These are phyloP conservation scores for Bujurquina vittata DNA, from an alignment of 2,113 vertebrate genomes.

Conservation along the genomic window DNA sequence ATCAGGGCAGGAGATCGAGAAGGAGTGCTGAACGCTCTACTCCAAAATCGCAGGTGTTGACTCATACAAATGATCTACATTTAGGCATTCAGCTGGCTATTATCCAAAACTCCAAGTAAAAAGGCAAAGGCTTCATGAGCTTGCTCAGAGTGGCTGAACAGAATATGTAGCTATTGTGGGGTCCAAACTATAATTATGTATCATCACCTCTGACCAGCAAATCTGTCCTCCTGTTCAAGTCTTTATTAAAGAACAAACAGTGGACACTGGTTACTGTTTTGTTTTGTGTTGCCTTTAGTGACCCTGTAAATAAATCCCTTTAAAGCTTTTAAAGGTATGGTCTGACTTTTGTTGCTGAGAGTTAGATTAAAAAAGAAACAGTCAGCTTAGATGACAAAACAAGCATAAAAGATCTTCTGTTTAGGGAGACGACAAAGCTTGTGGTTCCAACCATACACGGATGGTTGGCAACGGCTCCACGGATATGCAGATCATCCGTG, in stretches of 20 bases:
- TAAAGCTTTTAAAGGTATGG: too few relatives aligned
- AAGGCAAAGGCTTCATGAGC: not conserved
- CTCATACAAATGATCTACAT: conserved; percentile 46
- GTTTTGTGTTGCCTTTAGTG: not conserved
- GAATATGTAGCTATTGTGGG: conserved; percentile 8
- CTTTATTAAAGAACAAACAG: conserved; percentile 17
- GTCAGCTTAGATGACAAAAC: not conserved
- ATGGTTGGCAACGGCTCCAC: too few relatives aligned
- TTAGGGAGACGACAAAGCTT: not conserved
- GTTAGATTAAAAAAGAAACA: too few relatives aligned
- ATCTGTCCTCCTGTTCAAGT: conserved; percentile 2
- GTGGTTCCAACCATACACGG: not conserved
- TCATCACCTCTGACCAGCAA: conserved; percentile 25
- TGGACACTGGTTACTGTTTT: not conserved
- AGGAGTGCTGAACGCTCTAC: conserved; percentile 80
- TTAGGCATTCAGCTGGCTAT: conserved; percentile 28
- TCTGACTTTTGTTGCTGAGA: too few relatives aligned
- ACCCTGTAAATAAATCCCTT: too few relatives aligned
- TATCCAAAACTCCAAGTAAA: conserved; percentile 20
- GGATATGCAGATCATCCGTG: not conserved
- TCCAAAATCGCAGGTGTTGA: conserved; percentile 84
- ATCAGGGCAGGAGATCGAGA: conserved; percentile 82
- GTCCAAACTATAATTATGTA: conserved; percentile 47
- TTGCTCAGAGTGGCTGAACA: conserved; percentile 13
- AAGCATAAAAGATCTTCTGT: not conserved